Evolutionary conservation across 2,797 vertebrate genomes (phyloP).

Genomic region (Siniperca undulata): DNA sequence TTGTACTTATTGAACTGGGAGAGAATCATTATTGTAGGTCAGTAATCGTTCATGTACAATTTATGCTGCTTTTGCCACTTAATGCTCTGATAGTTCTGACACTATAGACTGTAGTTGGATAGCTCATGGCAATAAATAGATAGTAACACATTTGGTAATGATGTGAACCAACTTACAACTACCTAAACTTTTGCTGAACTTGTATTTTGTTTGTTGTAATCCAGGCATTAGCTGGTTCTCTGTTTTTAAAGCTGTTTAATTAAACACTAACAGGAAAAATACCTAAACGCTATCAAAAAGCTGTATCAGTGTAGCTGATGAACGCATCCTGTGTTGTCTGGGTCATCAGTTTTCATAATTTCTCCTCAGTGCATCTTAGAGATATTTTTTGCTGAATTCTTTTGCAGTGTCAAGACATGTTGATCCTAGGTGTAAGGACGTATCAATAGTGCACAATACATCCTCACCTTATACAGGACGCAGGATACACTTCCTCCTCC

Average conservation of each 20-base stretch:
- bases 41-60: background rate
- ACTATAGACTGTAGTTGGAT: background rate
- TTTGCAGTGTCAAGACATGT: background rate
- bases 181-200: background rate
- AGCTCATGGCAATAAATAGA: background rate
- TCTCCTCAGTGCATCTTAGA: background rate
- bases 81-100: background rate
- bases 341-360: background rate
- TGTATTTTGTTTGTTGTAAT: background rate
- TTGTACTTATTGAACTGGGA: conserved; percentile 17
- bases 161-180: conserved; percentile 1
- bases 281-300: background rate
- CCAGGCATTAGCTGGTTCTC: background rate
- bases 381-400: background rate
- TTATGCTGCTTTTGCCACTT: background rate
- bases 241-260: background rate
- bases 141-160: background rate
- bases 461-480: too few species aligned
- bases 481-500: background rate
- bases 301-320: background rate
- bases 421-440: background rate
- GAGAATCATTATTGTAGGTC: background rate
- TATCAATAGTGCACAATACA: background rate
- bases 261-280: background rate
- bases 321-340: background rate